A percentile compares a stretch with the other conserved stretches of the same genome.
Conservation (phyloP, 2,888 invertebrate genomes). For the Lepidochrysops patricia region DNA sequence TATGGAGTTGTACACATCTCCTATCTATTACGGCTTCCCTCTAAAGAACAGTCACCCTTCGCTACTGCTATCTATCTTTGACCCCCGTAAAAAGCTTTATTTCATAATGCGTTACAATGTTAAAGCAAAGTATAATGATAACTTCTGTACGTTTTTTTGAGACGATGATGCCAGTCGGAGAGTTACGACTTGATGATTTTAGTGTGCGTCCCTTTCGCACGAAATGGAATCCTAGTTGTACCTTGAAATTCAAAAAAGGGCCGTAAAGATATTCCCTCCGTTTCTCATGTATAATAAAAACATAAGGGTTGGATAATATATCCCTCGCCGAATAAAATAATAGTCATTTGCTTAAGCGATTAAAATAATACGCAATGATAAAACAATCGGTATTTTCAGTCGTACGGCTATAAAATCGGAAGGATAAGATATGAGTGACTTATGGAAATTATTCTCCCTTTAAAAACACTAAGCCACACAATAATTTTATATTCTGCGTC, state of each 20-base stretch:
- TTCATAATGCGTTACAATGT: too few relatives aligned
- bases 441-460: not conserved
- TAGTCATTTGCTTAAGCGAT: slow-evolving; percentile 11
- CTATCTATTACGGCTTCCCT: too few relatives aligned
- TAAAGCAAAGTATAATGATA: not conserved
- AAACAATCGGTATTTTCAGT: not conserved
- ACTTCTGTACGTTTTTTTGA: too few relatives aligned
- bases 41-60: too few relatives aligned
- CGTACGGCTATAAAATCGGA: not conserved
- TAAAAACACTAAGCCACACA: not conserved
- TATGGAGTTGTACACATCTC: too few relatives aligned
- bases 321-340: slow-evolving; percentile 4
- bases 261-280: slow-evolving; percentile 1
- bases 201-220: not conserved
- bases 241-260: slow-evolving; percentile 4
- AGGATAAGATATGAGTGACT: not conserved
- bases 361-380: slow-evolving; percentile 2
- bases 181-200: not conserved
- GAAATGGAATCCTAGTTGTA: not conserved
- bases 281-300: slow-evolving; percentile 5
- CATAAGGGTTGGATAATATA: slow-evolving; percentile 4
- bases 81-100: too few relatives aligned
- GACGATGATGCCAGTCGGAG: not conserved
- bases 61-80: too few relatives aligned
- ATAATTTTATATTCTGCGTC: not conserved